These are phyloP conservation scores for Oryzias sinensis DNA, from an alignment of 2,797 vertebrate genomes.

Conservation along the genomic window DNA sequence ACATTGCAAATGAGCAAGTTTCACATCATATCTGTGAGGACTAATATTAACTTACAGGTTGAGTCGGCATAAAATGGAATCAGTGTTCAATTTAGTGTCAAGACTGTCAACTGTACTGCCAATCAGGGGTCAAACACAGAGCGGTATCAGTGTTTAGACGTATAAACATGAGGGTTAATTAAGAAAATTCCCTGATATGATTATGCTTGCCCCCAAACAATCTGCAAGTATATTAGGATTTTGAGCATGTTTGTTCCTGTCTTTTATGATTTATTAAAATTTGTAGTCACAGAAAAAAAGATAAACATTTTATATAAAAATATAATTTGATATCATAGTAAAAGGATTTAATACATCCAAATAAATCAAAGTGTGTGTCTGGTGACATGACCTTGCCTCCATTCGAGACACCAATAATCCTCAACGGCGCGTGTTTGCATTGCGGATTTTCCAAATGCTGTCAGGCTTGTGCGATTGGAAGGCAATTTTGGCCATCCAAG, in stretches of 20 bases:
- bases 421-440: constrained; percentile 25
- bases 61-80: constrained; percentile 63
- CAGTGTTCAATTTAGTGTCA: constrained; percentile 57
- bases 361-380: constrained; percentile 8
- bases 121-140: constrained; percentile 6
- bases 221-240: too few relatives aligned
- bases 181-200: too few relatives aligned
- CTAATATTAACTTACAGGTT: constrained; percentile 48
- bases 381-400: constrained; percentile 18
- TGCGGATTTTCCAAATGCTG: constrained; percentile 40
- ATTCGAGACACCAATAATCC: constrained; percentile 14
- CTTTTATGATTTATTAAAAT: too few relatives aligned
- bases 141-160: background rate
- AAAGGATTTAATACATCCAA: background rate
- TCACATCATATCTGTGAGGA: constrained; percentile 5
- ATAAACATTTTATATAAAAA: too few relatives aligned
- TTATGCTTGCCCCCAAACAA: too few relatives aligned
- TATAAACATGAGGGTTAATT: background rate
- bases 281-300: too few relatives aligned
- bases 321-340: background rate
- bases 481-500: constrained; percentile 64
- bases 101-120: constrained; percentile 7
- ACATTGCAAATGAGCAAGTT: constrained; percentile 16
- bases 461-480: constrained; percentile 67
- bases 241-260: too few relatives aligned